These are phyloP conservation scores for Clavelina lepadiformis DNA, from an alignment of 23 tunicate genomes.

Conservation along the genomic window DNA sequence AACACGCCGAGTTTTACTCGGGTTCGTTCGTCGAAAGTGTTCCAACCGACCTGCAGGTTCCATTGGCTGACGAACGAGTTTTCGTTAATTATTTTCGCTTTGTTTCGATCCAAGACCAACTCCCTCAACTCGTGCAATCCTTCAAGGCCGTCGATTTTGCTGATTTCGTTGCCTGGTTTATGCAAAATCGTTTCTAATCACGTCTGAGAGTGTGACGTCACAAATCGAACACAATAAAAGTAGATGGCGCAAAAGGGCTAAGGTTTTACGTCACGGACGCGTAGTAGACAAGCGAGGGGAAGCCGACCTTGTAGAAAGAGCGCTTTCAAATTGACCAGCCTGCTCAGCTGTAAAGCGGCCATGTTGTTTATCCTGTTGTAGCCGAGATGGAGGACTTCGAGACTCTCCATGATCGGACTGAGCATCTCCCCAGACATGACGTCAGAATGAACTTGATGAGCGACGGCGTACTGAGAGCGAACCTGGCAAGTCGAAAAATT, in stretches of 20 bases:
- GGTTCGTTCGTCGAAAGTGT: too few relatives aligned
- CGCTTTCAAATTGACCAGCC: conserved; percentile 75
- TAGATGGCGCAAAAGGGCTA: background rate
- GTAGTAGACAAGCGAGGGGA: background rate
- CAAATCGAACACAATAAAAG: background rate
- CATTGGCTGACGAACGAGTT: conserved; percentile 84
- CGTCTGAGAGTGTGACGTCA: background rate
- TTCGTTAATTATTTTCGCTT: conserved; percentile 65
- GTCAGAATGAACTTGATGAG: conserved; percentile 37
- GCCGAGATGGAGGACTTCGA: conserved; percentile 96
- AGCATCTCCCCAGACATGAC: conserved; percentile 32
- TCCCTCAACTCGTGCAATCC: conserved; percentile 84
- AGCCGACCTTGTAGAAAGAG: conserved; percentile 86
- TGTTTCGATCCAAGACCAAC: conserved; percentile 86
- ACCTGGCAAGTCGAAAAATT: too few relatives aligned
- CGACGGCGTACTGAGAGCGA: conserved; percentile 86
- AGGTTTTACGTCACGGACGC: background rate
- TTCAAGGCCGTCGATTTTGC: conserved; percentile 90
- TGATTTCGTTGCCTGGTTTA: conserved; percentile 74
- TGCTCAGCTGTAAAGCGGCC: conserved; percentile 68
- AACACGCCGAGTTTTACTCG: too few relatives aligned
- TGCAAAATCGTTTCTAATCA: background rate
- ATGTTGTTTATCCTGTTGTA: conserved; percentile 82
- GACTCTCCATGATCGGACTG: conserved; percentile 80
- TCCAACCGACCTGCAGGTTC: conserved; percentile 64